Evolutionary conservation across 2,113 vertebrate species (phyloP).

Genomic region (Triplophysa tibetana): DNA sequence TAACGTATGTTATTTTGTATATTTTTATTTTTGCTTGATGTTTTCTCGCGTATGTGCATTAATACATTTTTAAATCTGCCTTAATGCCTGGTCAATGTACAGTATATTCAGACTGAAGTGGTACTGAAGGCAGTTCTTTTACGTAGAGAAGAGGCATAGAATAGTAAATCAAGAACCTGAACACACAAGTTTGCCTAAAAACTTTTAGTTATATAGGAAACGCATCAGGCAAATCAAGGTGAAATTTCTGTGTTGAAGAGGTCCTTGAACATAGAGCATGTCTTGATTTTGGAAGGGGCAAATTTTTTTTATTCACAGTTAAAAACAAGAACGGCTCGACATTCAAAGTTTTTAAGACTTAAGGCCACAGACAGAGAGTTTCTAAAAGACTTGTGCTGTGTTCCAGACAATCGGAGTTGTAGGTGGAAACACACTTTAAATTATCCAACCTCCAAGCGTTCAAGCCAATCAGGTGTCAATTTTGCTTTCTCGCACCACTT

Average conservation of each 20-base stretch:
- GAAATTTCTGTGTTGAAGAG: constrained; percentile 7
- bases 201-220: neutral
- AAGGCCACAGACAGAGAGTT: constrained; percentile 10
- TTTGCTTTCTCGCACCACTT: no score
- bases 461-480: no score
- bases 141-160: neutral
- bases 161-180: neutral
- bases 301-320: neutral
- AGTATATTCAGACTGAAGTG: no score
- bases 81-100: no score
- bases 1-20: no score
- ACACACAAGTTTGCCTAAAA: neutral
- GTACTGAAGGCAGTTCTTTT: neutral
- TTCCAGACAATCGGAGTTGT: no score
- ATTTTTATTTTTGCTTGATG: no score
- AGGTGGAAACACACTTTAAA: no score
- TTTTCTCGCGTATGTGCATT: neutral
- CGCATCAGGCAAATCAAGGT: neutral
- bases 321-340: neutral
- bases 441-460: no score
- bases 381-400: neutral
- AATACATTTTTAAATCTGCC: no score
- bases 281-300: neutral
- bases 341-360: neutral
- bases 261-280: neutral